Conservation (phyloP, 1,140 invertebrate genomes). For the Protaetia brevitarsis region DNA sequence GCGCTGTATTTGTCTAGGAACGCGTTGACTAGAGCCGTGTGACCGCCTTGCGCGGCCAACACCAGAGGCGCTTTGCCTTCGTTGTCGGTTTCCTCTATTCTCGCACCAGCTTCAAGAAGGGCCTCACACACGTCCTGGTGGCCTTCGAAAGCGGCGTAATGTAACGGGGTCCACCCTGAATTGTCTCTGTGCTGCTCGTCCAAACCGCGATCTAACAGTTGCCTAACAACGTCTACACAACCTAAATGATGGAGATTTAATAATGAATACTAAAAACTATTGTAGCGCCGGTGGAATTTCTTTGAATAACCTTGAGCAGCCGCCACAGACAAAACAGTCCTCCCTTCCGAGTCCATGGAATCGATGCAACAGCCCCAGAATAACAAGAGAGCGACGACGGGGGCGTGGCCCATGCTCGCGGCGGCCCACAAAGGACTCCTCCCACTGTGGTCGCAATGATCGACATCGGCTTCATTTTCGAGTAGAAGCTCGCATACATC, state of each 20-base stretch:
- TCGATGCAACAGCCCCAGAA: conserved; percentile 90
- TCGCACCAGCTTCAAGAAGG: conserved; percentile 85
- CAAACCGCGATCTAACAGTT: conserved; percentile 82
- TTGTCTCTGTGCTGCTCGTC: conserved; percentile 90
- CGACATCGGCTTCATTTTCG: conserved; percentile 84
- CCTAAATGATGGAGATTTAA: no score
- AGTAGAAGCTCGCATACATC: conserved; percentile 82
- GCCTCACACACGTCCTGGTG: conserved; percentile 85
- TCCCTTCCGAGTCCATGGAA: conserved; percentile 85
- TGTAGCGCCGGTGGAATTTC: no score
- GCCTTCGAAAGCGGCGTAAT: conserved; percentile 88
- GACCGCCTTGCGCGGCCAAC: conserved; percentile 86
- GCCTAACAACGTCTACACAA: conserved; percentile 78
- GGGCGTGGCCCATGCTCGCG: conserved; percentile 80
- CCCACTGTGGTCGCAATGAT: conserved; percentile 75
- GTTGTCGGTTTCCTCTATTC: conserved; percentile 88
- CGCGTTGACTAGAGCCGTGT: conserved; percentile 65
- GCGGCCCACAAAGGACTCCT: conserved; percentile 79
- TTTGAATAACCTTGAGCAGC: conserved; percentile 90
- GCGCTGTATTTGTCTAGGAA: conserved; percentile 73
- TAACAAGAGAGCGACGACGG: conserved; percentile 74
- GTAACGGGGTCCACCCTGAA: conserved; percentile 90
- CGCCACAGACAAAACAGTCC: conserved; percentile 83
- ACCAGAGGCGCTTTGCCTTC: conserved; percentile 90
- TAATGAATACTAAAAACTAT: no score